Evolutionary conservation across 2,888 invertebrate species (phyloP), one percentile per base, ranked within the genome.

Genomic region (Drosophila affinis): DNA sequence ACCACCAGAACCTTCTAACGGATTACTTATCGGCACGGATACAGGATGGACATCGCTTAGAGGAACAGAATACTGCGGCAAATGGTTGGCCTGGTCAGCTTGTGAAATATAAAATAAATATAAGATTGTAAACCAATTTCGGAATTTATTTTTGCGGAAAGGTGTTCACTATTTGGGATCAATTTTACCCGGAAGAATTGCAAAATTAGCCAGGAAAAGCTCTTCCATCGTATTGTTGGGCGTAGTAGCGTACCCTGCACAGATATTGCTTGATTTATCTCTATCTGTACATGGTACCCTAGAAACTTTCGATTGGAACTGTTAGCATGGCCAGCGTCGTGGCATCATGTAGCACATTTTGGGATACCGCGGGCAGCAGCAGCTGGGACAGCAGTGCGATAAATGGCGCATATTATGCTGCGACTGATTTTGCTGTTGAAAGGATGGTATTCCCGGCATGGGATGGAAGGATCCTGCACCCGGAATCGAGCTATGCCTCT

Each of bases 291-390:
- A 69, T 6, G 63, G 67, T 58, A 88, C 65, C 12, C 57, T 63
- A 73, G 64, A 27, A 74, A 61, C 12, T n/a, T 55, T 1, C 4
- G 9, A 45, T 29, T 21, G 39, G 6, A 12, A 7, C 1, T 2
- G 39, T 64, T 57, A 75, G 14, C 69, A 60, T 1, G 70, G 68
- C 89, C 89, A 88, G 60, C 56, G 68, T 32, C 69, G 81, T 49
- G 89, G 87, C 87, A 88, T 73, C 78, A 73, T 78, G 49, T 63
- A 81, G 0, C 63, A 69, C 82, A 82, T 87, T 49, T 78, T 78
- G 24, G 78, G 72, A 62, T 53, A 88, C 0, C 85, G 76, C 48
- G 62, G 81, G 34, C 71, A 62, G 61, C 46, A 76, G 45, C 57
- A 75, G 10, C 79, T 64, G 10, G 62, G 63, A 49, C 49, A 64